Conservation (phyloP, 2,888 invertebrate species). For the Ommatoiulus sabulosus region DNA sequence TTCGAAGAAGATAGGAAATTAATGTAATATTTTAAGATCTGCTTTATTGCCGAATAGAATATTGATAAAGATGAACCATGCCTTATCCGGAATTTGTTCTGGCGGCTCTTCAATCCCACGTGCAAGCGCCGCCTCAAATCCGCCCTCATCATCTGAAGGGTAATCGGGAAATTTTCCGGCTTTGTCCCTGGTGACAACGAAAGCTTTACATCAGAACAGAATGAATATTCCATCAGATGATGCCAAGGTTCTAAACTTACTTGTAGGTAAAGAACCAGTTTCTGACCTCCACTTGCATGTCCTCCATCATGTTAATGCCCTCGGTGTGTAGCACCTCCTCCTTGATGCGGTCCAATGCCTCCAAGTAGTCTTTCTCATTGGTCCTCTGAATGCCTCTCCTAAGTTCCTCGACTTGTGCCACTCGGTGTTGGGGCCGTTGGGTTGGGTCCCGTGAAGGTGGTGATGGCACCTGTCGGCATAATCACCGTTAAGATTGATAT, state of each 20-base stretch:
- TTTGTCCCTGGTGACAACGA: conserved; percentile 65
- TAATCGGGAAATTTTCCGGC: conserved; percentile 82
- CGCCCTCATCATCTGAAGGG: conserved; percentile 91
- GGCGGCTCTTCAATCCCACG: background rate
- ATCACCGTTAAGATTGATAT: too few relatives aligned
- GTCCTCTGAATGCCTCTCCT: conserved; percentile 77
- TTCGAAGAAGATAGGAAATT: background rate
- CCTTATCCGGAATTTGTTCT: conserved; percentile 18
- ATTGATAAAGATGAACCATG: background rate
- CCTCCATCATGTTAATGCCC: conserved; percentile 83
- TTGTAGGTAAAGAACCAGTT: conserved; percentile 88
- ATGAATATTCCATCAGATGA: background rate
- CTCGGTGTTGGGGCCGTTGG: background rate
- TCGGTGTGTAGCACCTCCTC: conserved; percentile 78
- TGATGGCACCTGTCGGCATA: background rate
- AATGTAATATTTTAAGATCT: background rate
- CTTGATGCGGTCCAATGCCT: conserved; percentile 73
- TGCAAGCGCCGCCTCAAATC: conserved; percentile 69
- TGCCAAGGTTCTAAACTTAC: conserved; percentile 63
- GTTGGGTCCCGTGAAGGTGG: background rate
- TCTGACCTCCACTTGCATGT: conserved; percentile 86
- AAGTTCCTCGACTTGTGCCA: conserved; percentile 62
- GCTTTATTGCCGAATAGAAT: too few relatives aligned
- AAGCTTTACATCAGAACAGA: background rate
- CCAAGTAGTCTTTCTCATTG: conserved; percentile 78